Conservation (phyloP, 2,113 vertebrate genomes). For the Scortum barcoo region DNA sequence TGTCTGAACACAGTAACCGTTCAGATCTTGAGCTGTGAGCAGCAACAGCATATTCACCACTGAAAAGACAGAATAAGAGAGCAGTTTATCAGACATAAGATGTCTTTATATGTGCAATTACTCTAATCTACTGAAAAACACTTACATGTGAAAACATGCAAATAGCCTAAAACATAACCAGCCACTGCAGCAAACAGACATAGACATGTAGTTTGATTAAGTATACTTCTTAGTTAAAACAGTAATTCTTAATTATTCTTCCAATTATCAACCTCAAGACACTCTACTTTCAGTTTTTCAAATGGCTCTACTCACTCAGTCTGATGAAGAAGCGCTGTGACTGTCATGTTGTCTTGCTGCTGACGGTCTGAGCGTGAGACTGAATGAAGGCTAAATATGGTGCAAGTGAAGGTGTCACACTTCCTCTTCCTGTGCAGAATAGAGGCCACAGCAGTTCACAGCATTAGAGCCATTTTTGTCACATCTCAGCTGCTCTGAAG, state of each 20-base stretch:
- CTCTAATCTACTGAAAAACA: too few relatives aligned
- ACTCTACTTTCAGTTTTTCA: too few relatives aligned
- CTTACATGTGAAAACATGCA: neutral
- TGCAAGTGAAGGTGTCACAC: neutral
- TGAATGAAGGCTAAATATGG: neutral
- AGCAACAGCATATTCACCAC: neutral
- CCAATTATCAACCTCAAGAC: too few relatives aligned
- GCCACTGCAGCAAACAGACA: neutral
- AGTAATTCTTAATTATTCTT: too few relatives aligned
- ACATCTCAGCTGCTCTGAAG: neutral
- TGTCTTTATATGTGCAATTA: neutral
- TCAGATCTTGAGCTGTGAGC: neutral
- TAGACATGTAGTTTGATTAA: too few relatives aligned
- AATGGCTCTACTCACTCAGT: constrained; percentile 4
- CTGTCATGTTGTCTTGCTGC: neutral
- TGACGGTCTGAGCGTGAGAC: neutral
- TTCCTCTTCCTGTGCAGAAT: constrained; percentile 9
- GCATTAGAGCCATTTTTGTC: too few relatives aligned
- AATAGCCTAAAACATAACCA: neutral
- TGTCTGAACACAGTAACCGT: neutral
- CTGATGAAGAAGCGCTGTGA: constrained; percentile 6
- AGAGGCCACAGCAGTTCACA: neutral
- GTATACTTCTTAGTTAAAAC: too few relatives aligned
- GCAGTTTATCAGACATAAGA: neutral
- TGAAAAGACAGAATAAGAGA: neutral